Percentiles rank a stretch among this genome's conserved stretches.
phyloP scores from a whole-genome alignment of 2,888 invertebrate genomes.

The Tipula confusa region DNA sequence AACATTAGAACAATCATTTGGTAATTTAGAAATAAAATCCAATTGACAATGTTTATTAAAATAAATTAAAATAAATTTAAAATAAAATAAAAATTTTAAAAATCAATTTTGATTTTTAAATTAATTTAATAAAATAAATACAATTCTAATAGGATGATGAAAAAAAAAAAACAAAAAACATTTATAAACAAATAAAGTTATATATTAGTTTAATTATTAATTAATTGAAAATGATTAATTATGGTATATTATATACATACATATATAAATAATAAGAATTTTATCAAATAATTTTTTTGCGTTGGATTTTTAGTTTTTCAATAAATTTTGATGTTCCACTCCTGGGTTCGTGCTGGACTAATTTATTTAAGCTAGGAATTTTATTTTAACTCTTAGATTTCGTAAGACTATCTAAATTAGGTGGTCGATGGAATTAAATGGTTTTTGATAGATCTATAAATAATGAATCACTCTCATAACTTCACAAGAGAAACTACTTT shows the following conservation, averaged over 20 bases:
- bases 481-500: too few species aligned
- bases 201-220: conserved; percentile 12
- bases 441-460: too few species aligned
- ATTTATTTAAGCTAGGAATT: too few species aligned
- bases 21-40: conserved; percentile 46
- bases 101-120: neutral
- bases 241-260: neutral
- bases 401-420: too few species aligned
- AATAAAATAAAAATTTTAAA: too few species aligned
- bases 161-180: neutral
- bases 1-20: conserved; percentile 45
- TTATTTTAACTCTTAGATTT: too few species aligned
- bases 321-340: too few species aligned
- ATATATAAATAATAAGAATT: neutral
- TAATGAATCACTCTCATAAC: too few species aligned
- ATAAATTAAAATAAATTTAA: conserved; percentile 13
- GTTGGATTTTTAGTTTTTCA: neutral
- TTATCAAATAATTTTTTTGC: neutral
- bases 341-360: too few species aligned
- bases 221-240: neutral
- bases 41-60: conserved; percentile 45
- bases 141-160: neutral
- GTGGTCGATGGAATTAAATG: too few species aligned
- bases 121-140: neutral
- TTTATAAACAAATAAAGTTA: neutral